Evolutionary conservation across 2,113 vertebrate species (phyloP).

Genomic region (Aspidoscelis tigris): DNA sequence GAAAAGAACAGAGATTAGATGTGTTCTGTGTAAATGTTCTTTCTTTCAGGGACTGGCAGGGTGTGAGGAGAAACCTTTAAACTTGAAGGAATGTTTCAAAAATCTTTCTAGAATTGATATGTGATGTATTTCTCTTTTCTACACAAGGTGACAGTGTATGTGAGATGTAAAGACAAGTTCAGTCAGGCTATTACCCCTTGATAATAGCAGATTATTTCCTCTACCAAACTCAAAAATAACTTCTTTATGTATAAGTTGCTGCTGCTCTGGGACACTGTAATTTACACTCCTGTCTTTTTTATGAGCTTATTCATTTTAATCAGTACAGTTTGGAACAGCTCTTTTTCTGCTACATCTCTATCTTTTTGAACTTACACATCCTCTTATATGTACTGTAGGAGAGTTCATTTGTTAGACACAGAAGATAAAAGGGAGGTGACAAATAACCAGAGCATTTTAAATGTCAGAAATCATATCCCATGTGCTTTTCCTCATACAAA

Average conservation of each 20-base stretch:
- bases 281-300: slow-evolving; percentile 75
- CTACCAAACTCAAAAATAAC: slow-evolving; percentile 80
- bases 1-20: slow-evolving; percentile 73
- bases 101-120: slow-evolving; percentile 69
- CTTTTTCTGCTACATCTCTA: slow-evolving; percentile 68
- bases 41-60: slow-evolving; percentile 53
- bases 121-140: slow-evolving; percentile 71
- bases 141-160: slow-evolving; percentile 73
- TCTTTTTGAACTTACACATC: slow-evolving; percentile 69
- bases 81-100: slow-evolving; percentile 70
- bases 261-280: slow-evolving; percentile 73
- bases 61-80: slow-evolving; percentile 66
- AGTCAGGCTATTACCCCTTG: slow-evolving; percentile 80
- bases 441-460: slow-evolving; percentile 63
- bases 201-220: slow-evolving; percentile 81
- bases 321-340: slow-evolving; percentile 72
- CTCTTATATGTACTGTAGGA: slow-evolving; percentile 67
- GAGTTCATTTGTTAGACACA: slow-evolving; percentile 60
- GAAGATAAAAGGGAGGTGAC: slow-evolving; percentile 63
- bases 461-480: slow-evolving; percentile 67
- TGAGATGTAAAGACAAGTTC: slow-evolving; percentile 78
- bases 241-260: slow-evolving; percentile 77
- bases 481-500: slow-evolving; percentile 63
- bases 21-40: slow-evolving; percentile 64
- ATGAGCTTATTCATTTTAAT: slow-evolving; percentile 79